Evolutionary conservation across 2,113 vertebrate genomes (phyloP), one percentile per base, ranked within the genome.

Genomic region (Amphilophus citrinellus): DNA sequence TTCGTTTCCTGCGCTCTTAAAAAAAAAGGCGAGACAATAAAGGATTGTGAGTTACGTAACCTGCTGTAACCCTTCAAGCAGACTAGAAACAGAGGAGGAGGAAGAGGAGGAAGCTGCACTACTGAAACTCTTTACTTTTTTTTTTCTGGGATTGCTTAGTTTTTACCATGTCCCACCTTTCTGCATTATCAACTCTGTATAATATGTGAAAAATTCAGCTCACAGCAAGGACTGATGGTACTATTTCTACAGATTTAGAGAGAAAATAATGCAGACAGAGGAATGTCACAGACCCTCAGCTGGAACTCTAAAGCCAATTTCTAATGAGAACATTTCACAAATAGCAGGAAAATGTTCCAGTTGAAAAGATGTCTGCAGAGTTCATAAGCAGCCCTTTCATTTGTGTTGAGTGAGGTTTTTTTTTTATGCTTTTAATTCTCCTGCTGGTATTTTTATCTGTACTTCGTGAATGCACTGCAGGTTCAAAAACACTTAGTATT

Each of bases 21-120:
- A 10, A 30, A 39, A 30, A 39, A 27, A 63, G 24, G 39, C 15
- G 24, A 85, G 44, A 83, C 62, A 68, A 76, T 32, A 39, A 60
- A 89, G 65, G 75, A 83, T n/a, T 42, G 79, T 13, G 44, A 32
- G 50, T 88, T 90, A 86, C 17, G 61, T 80, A 87, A 91, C 24
- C 4, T 30, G 7, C 44, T 76, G 62, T 10, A 77, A 79, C 71
- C 35, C 68, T 73, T 32, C 47, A n/a, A 35, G 68, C 68, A 63
- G 24, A 62, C 22, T 24, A 58, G 76, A 76, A 44, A 30, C 18
- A 44, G 58, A 77, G 44, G 47, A 77, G 65, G 61, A 77, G 20
- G 32, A 56, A 6, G 32, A 35, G 44, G 63, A 59, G 24, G 27
- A 42, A 7, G 4, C n/a, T 71, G 42, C 24, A 20, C 62, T 66